These are phyloP conservation scores for Drosophila trichaetosa DNA, from an alignment of 2,888 invertebrate genomes.

Conservation along the genomic window DNA sequence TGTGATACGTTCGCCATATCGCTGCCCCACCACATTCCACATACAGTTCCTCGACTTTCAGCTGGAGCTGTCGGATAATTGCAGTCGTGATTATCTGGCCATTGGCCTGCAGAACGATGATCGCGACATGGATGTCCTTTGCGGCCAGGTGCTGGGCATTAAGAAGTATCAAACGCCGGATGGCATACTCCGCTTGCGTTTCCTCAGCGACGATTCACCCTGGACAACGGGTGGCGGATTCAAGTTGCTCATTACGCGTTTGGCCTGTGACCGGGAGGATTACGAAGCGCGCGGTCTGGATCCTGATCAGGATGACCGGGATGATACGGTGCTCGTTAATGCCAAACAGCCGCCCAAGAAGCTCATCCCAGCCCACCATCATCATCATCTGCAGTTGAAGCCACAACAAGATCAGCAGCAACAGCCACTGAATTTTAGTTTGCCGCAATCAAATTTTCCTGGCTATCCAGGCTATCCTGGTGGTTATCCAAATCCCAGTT, in stretches of 20 bases:
- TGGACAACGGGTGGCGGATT: conserved; percentile 85
- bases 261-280: conserved; percentile 84
- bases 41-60: conserved; percentile 87
- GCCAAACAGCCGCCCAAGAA: conserved; percentile 66
- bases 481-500: conserved; percentile 12
- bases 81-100: conserved; percentile 86
- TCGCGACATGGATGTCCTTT: conserved; percentile 85
- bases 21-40: conserved; percentile 86
- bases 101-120: conserved; percentile 84
- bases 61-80: conserved; percentile 85
- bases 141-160: conserved; percentile 86
- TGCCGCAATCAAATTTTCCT: conserved; percentile 16
- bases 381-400: conserved; percentile 47
- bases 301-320: conserved; percentile 51
- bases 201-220: conserved; percentile 84
- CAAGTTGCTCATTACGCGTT: conserved; percentile 86
- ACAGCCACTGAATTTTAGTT: conserved; percentile 12
- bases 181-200: conserved; percentile 85
- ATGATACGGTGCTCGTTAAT: conserved; percentile 67
- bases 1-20: conserved; percentile 85
- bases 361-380: conserved; percentile 45
- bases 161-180: conserved; percentile 85
- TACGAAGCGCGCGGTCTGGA: conserved; percentile 54
- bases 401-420: conserved; percentile 25
- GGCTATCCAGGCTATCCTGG: conserved; percentile 23